Conservation (phyloP, 30 jellyfish, hydroid and myxozoan species). For the Hydractinia symbiolongicarpus region DNA sequence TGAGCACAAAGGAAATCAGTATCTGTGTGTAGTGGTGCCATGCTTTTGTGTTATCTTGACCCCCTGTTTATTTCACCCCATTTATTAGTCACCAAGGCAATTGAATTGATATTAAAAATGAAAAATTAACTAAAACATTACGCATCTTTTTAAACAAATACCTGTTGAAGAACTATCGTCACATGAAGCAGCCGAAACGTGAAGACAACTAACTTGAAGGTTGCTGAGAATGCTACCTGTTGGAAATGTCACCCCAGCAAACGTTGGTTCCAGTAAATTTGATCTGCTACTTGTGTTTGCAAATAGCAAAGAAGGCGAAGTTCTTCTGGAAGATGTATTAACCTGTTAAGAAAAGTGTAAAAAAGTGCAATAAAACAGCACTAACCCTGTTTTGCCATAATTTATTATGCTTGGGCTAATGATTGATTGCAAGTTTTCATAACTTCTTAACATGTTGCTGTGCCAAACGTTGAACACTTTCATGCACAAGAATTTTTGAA, state of each 20-base stretch:
- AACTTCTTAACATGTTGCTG: too few species aligned
- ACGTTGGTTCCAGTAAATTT: not conserved
- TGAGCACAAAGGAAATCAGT: too few species aligned
- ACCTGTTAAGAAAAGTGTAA: not conserved
- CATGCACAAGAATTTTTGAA: too few species aligned
- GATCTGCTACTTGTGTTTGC: not conserved
- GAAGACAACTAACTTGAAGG: conserved; percentile 23
- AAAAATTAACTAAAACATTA: not conserved
- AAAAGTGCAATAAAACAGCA: not conserved
- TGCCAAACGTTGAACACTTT: too few species aligned
- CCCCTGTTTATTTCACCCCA: too few species aligned
- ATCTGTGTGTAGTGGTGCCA: too few species aligned
- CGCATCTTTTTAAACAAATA: not conserved
- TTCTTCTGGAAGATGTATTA: conserved; percentile 3
- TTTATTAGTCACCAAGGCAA: too few species aligned
- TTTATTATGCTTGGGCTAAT: too few species aligned
- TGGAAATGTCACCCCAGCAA: not conserved
- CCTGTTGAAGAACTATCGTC: not conserved
- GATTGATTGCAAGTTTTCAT: too few species aligned
- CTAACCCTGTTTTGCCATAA: too few species aligned
- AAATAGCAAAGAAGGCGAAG: not conserved
- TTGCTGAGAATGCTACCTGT: conserved; percentile 15
- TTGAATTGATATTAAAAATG: not conserved
- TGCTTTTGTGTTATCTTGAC: too few species aligned
- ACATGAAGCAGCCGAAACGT: conserved; percentile 10